Percentiles rank a stretch among this genome's conserved stretches.
phyloP scores from a whole-genome alignment of 2,797 vertebrate species.

The Sebastes iracundus region DNA sequence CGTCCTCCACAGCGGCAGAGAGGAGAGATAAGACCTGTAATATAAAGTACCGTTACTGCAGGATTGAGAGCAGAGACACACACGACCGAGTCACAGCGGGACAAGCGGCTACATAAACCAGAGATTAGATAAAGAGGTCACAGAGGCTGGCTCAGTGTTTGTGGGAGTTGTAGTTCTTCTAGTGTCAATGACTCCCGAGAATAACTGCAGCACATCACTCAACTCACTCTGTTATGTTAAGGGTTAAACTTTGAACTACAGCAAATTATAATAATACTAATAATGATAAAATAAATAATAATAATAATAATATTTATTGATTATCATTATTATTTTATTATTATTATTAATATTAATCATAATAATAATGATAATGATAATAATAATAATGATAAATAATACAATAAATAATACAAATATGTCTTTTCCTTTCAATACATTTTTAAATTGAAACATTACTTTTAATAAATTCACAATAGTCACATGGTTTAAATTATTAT shows the following conservation, averaged over 20 bases:
- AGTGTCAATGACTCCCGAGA: background rate
- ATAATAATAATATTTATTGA: too few species aligned
- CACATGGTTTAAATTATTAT: background rate
- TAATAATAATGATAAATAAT: too few species aligned
- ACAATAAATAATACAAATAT: too few species aligned
- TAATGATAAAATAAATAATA: background rate
- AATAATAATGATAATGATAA: too few species aligned
- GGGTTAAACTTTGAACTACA: background rate
- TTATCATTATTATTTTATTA: too few species aligned
- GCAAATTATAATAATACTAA: rapidly evolving
- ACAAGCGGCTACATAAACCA: slow-evolving; percentile 23
- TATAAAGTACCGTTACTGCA: background rate
- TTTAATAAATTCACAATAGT: background rate
- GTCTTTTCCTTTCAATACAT: background rate
- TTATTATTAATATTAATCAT: too few species aligned
- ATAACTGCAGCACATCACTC: background rate
- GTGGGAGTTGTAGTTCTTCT: slow-evolving; percentile 66
- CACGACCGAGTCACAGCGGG: background rate
- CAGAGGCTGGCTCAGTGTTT: background rate
- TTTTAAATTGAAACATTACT: rapidly evolving
- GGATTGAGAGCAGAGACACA: background rate
- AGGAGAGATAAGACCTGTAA: background rate
- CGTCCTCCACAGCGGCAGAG: background rate
- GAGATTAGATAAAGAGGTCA: slow-evolving; percentile 53
- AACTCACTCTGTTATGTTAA: rapidly evolving